Base-by-base conservation (phyloP, 2,113 vertebrate genomes). In the Macrotus californicus region DNA sequence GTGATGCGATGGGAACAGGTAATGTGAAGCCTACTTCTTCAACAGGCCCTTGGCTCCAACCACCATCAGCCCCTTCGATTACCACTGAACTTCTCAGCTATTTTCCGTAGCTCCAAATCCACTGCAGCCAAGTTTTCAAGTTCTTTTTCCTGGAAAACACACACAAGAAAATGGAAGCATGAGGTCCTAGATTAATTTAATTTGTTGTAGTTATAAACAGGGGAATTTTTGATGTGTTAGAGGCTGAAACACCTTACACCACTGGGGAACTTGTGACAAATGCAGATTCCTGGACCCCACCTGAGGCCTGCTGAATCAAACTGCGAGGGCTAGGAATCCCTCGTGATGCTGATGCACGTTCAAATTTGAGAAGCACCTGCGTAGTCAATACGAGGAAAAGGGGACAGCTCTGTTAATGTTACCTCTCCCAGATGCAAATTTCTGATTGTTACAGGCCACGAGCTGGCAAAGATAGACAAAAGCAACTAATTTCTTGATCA, bases 101-200 rank as follows among this genome's bases (percentile, higher is more conserved):
- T 99, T 95, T 99, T 99, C 98, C 99, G 99, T 96, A 99, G 96
- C 96, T 99, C 99, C 98, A 98, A 94, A 92, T 99, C 99, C 99
- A 99, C 99, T 0, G 98, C 98, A 8, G 99, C 99, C 41, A 99
- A 97, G 94, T 99, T 99, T 94, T 99, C 99, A 97, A 99, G 98
- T 92, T 99, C 98, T 59, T 99, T 99, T 90, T 99, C 99, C 99
- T 99, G 96, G 39, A 77, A 92, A 97, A 94, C 41, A 94, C 31
- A 94, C 15, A 98, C 50, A 82, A 90, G 97, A 61, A 84, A 94
- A 46, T 19, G 7, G 48, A 96, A 39, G 8, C 24, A 43, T 94
- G 83, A 94, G 77, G 3, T 94, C 39, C 54, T 34, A 34, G 26
- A 34, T 86, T 29, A 69, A 48, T 31, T 86, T 59, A 36, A 81